Evolutionary conservation across 2,888 invertebrate species (phyloP), one percentile per base, ranked within the genome.

Genomic region (Tiliacea aurago): DNA sequence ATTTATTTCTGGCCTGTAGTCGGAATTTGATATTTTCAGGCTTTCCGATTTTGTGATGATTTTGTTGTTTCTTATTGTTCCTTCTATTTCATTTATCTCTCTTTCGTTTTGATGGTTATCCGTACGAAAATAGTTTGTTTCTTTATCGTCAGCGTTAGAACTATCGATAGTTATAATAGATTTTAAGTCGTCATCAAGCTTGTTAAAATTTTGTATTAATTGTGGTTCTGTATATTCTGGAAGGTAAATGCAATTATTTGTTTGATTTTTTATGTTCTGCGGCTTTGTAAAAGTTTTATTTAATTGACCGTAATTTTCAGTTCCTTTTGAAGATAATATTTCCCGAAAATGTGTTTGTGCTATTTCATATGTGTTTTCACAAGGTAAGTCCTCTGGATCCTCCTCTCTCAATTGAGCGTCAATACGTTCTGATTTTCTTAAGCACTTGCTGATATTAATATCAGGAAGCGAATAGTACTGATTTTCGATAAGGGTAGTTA

Each of bases 401-500:
- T 95, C 95, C 88, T 95, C 94, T 88, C 98, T 94, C 71, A 98
- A 91, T 90, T 98, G 97, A 73, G 97, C 97, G 91, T 98, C 98
- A 86, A 98, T 98, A 84, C 97, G 97, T 90, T 98, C 98, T 74
- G 97, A 97, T 89, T 97, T 97, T 86, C 97, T 97, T 78, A 98
- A 95, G 89, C 97, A 97, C 90, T 97, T 97, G 76, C 97, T 97
- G 41, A 97, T 97, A 73, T 97, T 97, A 63, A 98, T 97, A 91
- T 98, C 98, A 13, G 98, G 98, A 80, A 98, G 93, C 37, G 98
- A 98, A 91, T 97, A 97, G 88, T 97, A 98, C 90, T 97, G 97
- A 90, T 98, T 97, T 91, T 97, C 97, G 79, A 96, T 94, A 78
- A 97, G 91, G 47, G 96, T 96, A 41, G 96, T 94, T 18, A 96